Evolutionary conservation across 2,797 vertebrate genomes (phyloP).

Genomic region (Sebastiscus tertius): DNA sequence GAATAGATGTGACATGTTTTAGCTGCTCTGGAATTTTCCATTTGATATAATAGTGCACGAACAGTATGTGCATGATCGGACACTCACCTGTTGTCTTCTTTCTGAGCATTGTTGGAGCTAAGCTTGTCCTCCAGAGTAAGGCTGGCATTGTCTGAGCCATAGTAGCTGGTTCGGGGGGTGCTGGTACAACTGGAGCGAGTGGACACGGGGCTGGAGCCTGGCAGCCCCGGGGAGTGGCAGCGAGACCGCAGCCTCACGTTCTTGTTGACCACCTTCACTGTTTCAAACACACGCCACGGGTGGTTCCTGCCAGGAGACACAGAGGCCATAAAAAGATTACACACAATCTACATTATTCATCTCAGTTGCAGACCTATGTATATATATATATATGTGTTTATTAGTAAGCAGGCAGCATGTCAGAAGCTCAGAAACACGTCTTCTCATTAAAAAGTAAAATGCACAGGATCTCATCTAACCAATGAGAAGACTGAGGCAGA

Average conservation of each 20-base stretch:
- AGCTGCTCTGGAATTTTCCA: neutral
- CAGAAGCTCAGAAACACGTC: neutral
- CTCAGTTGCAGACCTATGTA: neutral
- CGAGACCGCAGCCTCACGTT: constrained; percentile 78
- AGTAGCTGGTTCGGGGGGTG: constrained; percentile 82
- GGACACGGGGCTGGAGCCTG: constrained; percentile 79
- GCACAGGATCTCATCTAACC: too few relatives aligned
- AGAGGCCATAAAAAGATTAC: neutral
- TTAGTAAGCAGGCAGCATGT: neutral
- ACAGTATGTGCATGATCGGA: neutral
- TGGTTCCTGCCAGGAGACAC: constrained; percentile 75
- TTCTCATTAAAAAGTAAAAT: neutral
- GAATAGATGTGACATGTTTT: neutral
- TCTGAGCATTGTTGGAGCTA: constrained; percentile 28
- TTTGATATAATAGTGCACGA: neutral
- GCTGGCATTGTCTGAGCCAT: constrained; percentile 77
- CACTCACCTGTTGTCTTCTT: constrained; percentile 71
- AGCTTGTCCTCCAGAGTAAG: constrained; percentile 77
- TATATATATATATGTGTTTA: neutral
- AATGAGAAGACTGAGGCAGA: too few relatives aligned
- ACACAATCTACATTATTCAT: neutral
- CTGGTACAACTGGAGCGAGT: constrained; percentile 78
- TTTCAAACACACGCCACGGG: constrained; percentile 87
- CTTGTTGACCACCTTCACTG: constrained; percentile 86
- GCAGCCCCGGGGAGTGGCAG: constrained; percentile 80